These are phyloP conservation scores for Timandra comae DNA, from an alignment of 2,888 invertebrate genomes.

Conservation along the genomic window DNA sequence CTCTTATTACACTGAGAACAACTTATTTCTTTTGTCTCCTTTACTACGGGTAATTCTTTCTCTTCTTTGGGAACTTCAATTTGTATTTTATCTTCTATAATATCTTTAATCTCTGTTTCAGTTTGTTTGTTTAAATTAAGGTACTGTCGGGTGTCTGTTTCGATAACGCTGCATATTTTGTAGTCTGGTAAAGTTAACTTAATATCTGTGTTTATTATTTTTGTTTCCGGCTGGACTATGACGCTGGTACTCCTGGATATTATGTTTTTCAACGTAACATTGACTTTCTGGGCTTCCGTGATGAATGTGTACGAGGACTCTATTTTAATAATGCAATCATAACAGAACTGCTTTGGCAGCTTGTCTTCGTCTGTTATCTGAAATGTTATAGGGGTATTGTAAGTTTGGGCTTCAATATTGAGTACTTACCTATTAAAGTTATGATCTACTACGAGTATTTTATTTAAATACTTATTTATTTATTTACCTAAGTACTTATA, in stretches of 20 bases:
- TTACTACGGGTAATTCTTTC: conserved; percentile 1
- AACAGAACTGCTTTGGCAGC: conserved; percentile 71
- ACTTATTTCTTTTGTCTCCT: conserved; percentile 25
- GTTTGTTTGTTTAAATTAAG: conserved; percentile 1
- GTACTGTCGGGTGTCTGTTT: neutral
- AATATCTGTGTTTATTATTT: conserved; percentile 22
- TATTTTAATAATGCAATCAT: conserved; percentile 63
- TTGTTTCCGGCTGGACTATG: conserved; percentile 43
- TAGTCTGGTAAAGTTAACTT: conserved; percentile 46
- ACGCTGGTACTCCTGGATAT: conserved; percentile 45
- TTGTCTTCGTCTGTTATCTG: conserved; percentile 55
- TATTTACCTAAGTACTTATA: no score
- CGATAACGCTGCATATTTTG: conserved; percentile 39
- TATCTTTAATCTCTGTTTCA: conserved; percentile 4
- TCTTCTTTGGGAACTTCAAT: conserved; percentile 6
- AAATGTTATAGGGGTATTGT: no score
- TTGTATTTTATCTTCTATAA: conserved; percentile 13
- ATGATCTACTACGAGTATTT: no score
- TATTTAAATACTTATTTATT: no score
- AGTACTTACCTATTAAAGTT: no score
- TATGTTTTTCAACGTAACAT: conserved; percentile 50
- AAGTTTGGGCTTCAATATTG: no score
- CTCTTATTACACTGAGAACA: conserved; percentile 48
- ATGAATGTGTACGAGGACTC: conserved; percentile 68
- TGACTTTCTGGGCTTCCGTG: conserved; percentile 54